Evolutionary conservation across 2,888 invertebrate genomes (phyloP).

Genomic region (Bedellia somnulentella): DNA sequence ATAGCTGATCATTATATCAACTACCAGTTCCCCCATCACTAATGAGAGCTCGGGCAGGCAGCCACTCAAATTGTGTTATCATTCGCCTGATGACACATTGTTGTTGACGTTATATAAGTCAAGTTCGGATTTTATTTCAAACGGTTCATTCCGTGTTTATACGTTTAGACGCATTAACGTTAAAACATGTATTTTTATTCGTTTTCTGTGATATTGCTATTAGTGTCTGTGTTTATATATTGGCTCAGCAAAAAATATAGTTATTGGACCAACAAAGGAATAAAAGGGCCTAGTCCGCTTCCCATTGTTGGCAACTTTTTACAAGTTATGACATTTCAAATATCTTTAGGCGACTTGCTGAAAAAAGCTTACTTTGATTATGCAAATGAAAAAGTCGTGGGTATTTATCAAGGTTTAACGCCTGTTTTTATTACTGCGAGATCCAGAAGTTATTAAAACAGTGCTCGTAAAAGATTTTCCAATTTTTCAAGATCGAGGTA

Average conservation of each 20-base stretch:
- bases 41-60: no score
- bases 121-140: no score
- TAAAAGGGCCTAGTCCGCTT: constrained; percentile 13
- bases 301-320: constrained; percentile 15
- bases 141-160: no score
- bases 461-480: constrained; percentile 5
- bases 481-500: constrained; percentile 5
- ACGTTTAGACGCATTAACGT: no score
- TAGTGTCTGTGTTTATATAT: no score
- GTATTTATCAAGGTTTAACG: constrained; percentile 4
- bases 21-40: no score
- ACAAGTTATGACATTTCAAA: constrained; percentile 10
- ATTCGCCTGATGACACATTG: neutral
- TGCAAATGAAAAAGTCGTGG: constrained; percentile 7
- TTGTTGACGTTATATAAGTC: no score
- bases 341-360: constrained; percentile 1
- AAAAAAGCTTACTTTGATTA: constrained; percentile 1
- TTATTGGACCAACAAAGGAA: constrained; percentile 14
- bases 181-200: no score
- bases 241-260: constrained; percentile 10
- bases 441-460: constrained; percentile 1
- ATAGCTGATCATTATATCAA: no score
- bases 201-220: no score
- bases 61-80: no score
- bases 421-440: no score